Base-by-base conservation (phyloP, 2,888 invertebrate species). In the Vesta saturnalis region DNA sequence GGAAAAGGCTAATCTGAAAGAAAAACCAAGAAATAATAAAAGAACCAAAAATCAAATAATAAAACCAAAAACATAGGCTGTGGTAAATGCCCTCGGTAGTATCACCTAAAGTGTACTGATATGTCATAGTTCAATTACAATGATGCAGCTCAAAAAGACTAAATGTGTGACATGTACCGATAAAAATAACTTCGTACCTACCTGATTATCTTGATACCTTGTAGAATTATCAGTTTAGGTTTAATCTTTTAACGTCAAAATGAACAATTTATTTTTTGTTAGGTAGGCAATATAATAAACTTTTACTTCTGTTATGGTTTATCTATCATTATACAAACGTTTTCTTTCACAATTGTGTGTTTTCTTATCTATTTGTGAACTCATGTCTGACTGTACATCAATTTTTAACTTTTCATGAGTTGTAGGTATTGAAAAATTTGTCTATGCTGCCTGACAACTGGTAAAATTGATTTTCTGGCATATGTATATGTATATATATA, bases 71-170 rank as follows among this genome's bases (percentile, higher is more conserved):
- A 47, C 12, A 47, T 47, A 47, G 47, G 47, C 8, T 47, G 47
- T 14, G n/a, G n/a, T 47, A 14, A 47, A 47, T 47, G 47, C 47
- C 47, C 12, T 47, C 15, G 12, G 12, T 47, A n/a, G 47, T 14
- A 47, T 47, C 47, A 47, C 14, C 15, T 47, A 4, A 47, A 15
- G n/a, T 47, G 47, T 47, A 47, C 47, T 47, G 47, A 47, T 47
- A 6, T 47, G 47, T 47, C 47, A 47, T 6, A 47, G 6, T 47
- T 6, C n/a, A 47, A 4, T 5, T 47, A 47, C 47, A 47, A 47
- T 47, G 47, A 47, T 6, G 47, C 47, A 47, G 47, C 47, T 47
- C 47, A 47, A 47, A 47, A 47, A 47, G 8, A 47, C 47, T 47
- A 47, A 30, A 5, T 30, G n/a, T n/a, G n/a, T n/a, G n/a, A n/a